Evolutionary conservation across 2,797 vertebrate genomes (phyloP), one percentile per base, ranked within the genome.

Genomic region (Lutjanus campechanus): DNA sequence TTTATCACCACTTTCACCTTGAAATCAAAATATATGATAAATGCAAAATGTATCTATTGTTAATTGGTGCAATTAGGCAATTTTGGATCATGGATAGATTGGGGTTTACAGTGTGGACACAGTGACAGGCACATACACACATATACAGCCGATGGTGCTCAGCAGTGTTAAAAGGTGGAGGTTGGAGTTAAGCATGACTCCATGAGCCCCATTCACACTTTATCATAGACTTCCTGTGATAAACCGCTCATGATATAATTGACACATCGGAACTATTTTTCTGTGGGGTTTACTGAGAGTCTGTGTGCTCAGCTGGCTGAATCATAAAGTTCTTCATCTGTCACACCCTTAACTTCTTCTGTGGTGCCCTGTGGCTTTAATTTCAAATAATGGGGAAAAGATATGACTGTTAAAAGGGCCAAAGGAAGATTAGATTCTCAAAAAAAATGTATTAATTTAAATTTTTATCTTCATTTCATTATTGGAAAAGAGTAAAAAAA

Each of bases 121-220:
- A 85, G 53, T 83, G 55, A 66, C 55, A 65, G 25, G 65, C 44
- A 78, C 67, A 89, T 88, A 89, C 55, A 63, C 43, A 49, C 51
- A 64, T 44, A 69, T 13, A 59, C 44, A 67, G 25, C n/a, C 4
- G 70, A 58, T 70, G 78, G 77, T 51, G 73, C 76, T 67, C 41
- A 67, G 71, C 74, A 77, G 74, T 7, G 74, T 83, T 86, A 72
- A 64, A 73, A 79, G 44, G 20, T 60, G 76, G 67, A 69, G 64
- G 77, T 75, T 76, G 77, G 53, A 69, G 78, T 87, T 80, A 84
- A 81, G 88, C 85, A 77, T 82, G 85, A 88, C 80, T 86, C 83
- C 81, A 74, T 76, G 59, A 78, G 69, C 69, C 84, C 58, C 84
- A 55, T 77, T 76, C 68, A 58, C 59, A 77, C 64, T 72, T 69